Conservation (phyloP, 2,113 vertebrate species). For the Pontoporia blainvillei region DNA sequence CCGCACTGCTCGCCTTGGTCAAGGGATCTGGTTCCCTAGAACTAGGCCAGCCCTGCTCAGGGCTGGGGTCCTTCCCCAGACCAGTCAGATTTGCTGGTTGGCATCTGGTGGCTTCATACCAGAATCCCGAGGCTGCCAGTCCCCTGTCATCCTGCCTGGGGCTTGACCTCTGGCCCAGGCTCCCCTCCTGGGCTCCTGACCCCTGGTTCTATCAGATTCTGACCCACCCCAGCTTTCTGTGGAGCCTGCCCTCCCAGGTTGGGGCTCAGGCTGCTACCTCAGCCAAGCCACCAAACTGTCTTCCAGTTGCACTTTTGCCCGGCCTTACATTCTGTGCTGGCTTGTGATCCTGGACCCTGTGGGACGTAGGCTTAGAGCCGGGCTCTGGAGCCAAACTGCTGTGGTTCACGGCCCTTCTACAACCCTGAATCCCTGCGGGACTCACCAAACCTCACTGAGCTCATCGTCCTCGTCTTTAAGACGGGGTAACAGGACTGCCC, state of each 20-base stretch:
- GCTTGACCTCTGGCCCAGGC: no score
- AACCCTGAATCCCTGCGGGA: not conserved
- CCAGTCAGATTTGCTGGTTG: not conserved
- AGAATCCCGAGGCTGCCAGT: not conserved
- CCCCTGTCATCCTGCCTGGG: rapidly evolving
- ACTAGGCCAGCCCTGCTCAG: not conserved
- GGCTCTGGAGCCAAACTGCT: not conserved
- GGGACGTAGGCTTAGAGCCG: not conserved
- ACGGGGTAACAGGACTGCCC: not conserved
- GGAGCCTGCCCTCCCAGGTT: not conserved
- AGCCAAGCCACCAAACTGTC: not conserved
- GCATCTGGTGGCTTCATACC: not conserved
- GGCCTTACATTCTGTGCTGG: rapidly evolving
- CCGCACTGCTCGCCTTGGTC: no score
- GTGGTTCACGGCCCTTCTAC: not conserved
- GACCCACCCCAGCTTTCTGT: not conserved
- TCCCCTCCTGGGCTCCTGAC: no score
- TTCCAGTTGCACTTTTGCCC: not conserved
- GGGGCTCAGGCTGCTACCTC: not conserved
- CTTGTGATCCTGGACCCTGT: not conserved
- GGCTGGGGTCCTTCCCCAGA: not conserved
- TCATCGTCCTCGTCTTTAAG: not conserved
- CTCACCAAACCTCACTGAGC: not conserved
- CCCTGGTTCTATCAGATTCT: not conserved
- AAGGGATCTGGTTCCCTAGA: not conserved